These are phyloP conservation scores for Euura lappo DNA, from an alignment of 1,140 invertebrate species.

Conservation along the genomic window DNA sequence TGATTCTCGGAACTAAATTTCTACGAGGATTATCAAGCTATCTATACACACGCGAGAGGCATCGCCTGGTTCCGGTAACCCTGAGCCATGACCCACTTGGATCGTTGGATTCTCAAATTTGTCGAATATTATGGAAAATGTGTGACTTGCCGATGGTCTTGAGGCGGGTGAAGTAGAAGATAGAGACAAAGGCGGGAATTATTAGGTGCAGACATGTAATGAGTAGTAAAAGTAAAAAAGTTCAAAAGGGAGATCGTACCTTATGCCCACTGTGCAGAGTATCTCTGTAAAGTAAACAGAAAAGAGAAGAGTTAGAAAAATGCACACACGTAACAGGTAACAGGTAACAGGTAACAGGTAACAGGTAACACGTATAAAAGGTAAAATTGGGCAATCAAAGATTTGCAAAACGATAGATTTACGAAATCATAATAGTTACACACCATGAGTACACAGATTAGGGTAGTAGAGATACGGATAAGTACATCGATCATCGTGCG, in stretches of 20 bases:
- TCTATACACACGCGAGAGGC: too few species aligned
- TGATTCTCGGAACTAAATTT: background rate
- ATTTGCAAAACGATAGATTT: too few species aligned
- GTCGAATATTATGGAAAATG: constrained; percentile 27
- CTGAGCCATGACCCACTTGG: background rate
- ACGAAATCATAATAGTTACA: too few species aligned
- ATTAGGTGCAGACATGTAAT: background rate
- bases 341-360: too few species aligned
- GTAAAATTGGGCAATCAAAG: too few species aligned
- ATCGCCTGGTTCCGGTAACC: too few species aligned
- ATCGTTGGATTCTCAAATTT: background rate
- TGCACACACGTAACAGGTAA: constrained; percentile 25
- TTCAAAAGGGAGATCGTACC: constrained; percentile 45
- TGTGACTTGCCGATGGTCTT: background rate
- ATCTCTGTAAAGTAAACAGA: constrained; percentile 60
- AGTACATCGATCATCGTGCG: too few species aligned
- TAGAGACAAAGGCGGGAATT: background rate
- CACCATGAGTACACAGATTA: too few species aligned
- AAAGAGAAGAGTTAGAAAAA: constrained; percentile 56
- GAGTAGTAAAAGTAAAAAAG: constrained; percentile 26
- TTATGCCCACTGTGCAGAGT: constrained; percentile 59
- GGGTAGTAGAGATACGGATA: too few species aligned
- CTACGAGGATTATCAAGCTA: background rate
- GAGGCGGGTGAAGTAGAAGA: background rate
- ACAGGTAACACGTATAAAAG: too few species aligned